Percentiles rank a stretch among this genome's conserved stretches.
Conservation (phyloP, 2,113 vertebrate genomes). For the Ageneiosus marmoratus region DNA sequence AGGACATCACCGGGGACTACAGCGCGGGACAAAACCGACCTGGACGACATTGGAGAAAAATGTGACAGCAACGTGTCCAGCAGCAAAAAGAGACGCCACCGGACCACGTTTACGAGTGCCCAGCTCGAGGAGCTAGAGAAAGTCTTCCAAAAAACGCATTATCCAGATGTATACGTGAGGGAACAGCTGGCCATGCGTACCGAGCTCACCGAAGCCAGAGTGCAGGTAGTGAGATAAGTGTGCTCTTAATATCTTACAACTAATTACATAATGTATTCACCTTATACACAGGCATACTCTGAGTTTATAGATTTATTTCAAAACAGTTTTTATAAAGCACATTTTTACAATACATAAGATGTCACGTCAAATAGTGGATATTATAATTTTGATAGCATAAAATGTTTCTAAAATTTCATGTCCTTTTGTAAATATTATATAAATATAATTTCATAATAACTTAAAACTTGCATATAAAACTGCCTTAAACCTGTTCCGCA, state of each 20-base stretch:
- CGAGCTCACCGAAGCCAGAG: conserved; percentile 94
- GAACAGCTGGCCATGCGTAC: conserved; percentile 97
- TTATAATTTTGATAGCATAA: background rate
- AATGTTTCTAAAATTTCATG: background rate
- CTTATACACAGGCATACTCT: no score
- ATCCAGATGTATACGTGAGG: conserved; percentile 97
- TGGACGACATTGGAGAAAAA: conserved; percentile 90
- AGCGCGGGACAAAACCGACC: conserved; percentile 82
- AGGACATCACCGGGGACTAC: conserved; percentile 81
- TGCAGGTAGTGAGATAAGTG: conserved; percentile 80
- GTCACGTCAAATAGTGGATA: background rate
- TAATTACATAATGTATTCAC: background rate
- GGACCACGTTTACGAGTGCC: conserved; percentile 95
- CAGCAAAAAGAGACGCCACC: conserved; percentile 94
- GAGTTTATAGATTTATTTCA: background rate
- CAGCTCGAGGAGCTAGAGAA: conserved; percentile 98
- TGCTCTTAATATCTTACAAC: background rate
- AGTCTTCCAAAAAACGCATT: conserved; percentile 98
- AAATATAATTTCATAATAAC: background rate
- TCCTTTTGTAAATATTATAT: background rate
- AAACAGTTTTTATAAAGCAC: background rate
- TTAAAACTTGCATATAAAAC: background rate
- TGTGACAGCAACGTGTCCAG: conserved; percentile 98
- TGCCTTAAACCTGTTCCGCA: background rate
- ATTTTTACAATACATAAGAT: no score